A percentile compares a stretch with the other conserved stretches of the same genome.
These are phyloP conservation scores for Hoplostethus mediterraneus DNA, from an alignment of 2,797 vertebrate species.

Conservation along the genomic window DNA sequence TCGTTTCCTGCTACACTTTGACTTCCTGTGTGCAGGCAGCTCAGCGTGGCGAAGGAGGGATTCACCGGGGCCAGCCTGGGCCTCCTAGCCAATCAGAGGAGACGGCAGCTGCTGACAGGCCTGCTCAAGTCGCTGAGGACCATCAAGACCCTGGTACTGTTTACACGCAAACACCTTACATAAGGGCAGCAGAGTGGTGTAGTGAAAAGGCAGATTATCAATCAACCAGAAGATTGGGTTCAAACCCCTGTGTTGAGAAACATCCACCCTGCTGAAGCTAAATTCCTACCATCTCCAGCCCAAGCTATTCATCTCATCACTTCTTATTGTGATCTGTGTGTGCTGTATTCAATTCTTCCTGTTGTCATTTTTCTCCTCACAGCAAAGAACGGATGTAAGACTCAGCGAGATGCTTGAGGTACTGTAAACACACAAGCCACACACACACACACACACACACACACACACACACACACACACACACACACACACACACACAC, in stretches of 20 bases:
- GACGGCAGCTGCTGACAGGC: slow-evolving; percentile 93
- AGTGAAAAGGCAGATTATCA: not conserved
- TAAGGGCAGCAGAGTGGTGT: not conserved
- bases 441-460: slow-evolving; percentile 12
- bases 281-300: not conserved
- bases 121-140: slow-evolving; percentile 97
- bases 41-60: slow-evolving; percentile 93
- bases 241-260: not conserved
- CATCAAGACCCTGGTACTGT: slow-evolving; percentile 95
- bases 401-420: slow-evolving; percentile 99
- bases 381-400: slow-evolving; percentile 99
- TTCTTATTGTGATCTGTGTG: slow-evolving; percentile 1
- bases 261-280: not conserved
- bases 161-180: not conserved
- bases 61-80: slow-evolving; percentile 97
- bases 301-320: too few relatives aligned
- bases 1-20: not conserved
- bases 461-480: slow-evolving; percentile 9
- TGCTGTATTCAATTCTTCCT: slow-evolving; percentile 15
- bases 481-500: slow-evolving; percentile 1
- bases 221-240: too few relatives aligned
- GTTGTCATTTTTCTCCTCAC: slow-evolving; percentile 41
- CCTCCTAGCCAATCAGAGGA: slow-evolving; percentile 95
- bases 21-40: slow-evolving; percentile 85
- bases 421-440: slow-evolving; percentile 32